Evolutionary conservation across 2,113 vertebrate genomes (phyloP), one percentile per base, ranked within the genome.

Genomic region (Cervus canadensis): DNA sequence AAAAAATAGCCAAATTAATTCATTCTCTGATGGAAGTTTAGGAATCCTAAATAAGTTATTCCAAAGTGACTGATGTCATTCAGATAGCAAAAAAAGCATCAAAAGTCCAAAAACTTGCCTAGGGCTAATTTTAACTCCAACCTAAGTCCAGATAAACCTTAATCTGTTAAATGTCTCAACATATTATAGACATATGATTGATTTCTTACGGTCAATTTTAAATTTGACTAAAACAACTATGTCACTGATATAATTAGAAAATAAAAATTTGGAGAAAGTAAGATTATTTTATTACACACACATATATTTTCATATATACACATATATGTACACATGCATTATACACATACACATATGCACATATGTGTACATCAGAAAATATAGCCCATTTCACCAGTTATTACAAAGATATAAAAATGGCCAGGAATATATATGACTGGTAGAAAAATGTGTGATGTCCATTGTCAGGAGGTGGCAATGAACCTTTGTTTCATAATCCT

Each of bases 211-310:
- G 13, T 36, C 60, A 82, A 50, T 81, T 79, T 97, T 6, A 43
- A 94, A 89, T 81, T 92, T 91, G 62, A 92, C 71, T 62, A 78
- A 92, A 97, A 82, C 5, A 87, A 85, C 36, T 36, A 25, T 91
- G 71, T 88, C 54, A 84, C 4, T 88, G 36, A 59, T 82, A 15
- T 93, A 91, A 64, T 21, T 85, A 82, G 12, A 56, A 56, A 76
- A 60, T 50, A 91, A 67, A 6, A 85, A 54, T 81, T 79, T 43
- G 4, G 12, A 90, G n/a, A 59, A 93, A 93, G 67, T 79, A 40
- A 56, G 14, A 79, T 90, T 91, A 93, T 87, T 88, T 95, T 81
- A 76, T 79, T 59, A 45, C 23, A 94, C 1, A 57, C 19, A 64
- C 10, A 87, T 17, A 56, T 33, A 56, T 36, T 52, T 28, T 76